Evolutionary conservation across 2,797 vertebrate species (phyloP).

Genomic region (Cuniculus paca): DNA sequence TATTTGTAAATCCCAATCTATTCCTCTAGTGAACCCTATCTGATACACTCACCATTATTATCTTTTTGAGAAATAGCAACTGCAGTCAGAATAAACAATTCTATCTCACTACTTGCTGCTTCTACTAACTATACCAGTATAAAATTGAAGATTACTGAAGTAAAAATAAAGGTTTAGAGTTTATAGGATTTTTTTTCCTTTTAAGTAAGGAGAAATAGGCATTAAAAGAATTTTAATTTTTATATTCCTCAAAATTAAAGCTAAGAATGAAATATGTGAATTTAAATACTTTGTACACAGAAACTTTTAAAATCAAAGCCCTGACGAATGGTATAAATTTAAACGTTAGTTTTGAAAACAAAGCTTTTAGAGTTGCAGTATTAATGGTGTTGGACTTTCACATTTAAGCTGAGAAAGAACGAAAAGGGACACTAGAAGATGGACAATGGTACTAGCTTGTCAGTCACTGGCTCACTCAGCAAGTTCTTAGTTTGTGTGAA

Average conservation of each 20-base stretch:
- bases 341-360: slow-evolving; percentile 19
- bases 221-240: slow-evolving; percentile 37
- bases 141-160: neutral
- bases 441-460: neutral
- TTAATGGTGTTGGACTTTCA: neutral
- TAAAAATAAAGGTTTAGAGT: neutral
- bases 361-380: neutral
- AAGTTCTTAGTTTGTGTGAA: neutral
- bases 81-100: neutral
- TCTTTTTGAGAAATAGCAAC: slow-evolving; percentile 24
- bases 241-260: slow-evolving; percentile 12
- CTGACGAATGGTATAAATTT: neutral
- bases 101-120: neutral
- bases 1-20: neutral
- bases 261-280: slow-evolving; percentile 12
- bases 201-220: slow-evolving; percentile 3
- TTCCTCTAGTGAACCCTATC: neutral
- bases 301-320: slow-evolving; percentile 49
- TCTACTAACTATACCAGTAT: neutral
- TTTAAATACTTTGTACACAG: neutral
- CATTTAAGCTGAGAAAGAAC: slow-evolving; percentile 20
- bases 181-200: slow-evolving; percentile 35
- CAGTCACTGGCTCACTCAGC: neutral
- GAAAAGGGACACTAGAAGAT: neutral
- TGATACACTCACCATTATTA: neutral